Conservation (phyloP, 2,888 invertebrate species). For the Tinea semifulvella region DNA sequence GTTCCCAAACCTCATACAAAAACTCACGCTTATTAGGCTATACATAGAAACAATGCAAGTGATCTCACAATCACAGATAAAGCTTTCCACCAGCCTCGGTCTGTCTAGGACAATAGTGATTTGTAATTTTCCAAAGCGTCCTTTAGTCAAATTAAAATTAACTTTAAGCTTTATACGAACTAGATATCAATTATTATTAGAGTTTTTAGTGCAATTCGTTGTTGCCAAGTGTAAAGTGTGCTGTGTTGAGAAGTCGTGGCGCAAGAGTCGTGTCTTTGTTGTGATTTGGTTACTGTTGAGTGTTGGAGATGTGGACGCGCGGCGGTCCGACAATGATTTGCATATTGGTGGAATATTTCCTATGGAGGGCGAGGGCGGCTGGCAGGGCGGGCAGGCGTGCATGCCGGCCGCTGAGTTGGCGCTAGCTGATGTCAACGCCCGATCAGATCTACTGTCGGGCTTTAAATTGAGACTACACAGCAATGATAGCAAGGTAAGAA, state of each 20-base stretch:
- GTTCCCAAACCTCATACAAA: slow-evolving; percentile 28
- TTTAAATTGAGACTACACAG: slow-evolving; percentile 91
- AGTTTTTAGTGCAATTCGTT: slow-evolving; percentile 59
- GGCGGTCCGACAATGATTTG: slow-evolving; percentile 74
- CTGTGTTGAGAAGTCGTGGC: slow-evolving; percentile 16
- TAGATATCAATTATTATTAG: slow-evolving; percentile 56
- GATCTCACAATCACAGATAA: slow-evolving; percentile 41
- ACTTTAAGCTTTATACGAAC: slow-evolving; percentile 40
- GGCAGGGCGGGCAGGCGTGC: slow-evolving; percentile 99
- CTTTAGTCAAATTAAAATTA: slow-evolving; percentile 62
- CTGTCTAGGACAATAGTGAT: slow-evolving; percentile 43
- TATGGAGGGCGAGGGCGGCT: slow-evolving; percentile 94
- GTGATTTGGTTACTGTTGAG: slow-evolving; percentile 34
- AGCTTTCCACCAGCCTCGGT: slow-evolving; percentile 28
- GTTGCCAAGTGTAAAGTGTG: slow-evolving; percentile 53
- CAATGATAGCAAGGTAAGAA: slow-evolving; percentile 92
- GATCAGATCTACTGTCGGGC: slow-evolving; percentile 87
- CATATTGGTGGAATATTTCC: slow-evolving; percentile 99
- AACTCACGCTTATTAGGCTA: slow-evolving; percentile 60
- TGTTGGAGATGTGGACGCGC: slow-evolving; percentile 40
- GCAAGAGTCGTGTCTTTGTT: slow-evolving; percentile 21
- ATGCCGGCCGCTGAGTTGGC: slow-evolving; percentile 98
- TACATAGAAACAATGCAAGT: slow-evolving; percentile 50
- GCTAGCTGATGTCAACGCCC: slow-evolving; percentile 92
- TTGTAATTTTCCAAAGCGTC: slow-evolving; percentile 60